Percentiles rank a stretch among this genome's conserved stretches.
These are phyloP conservation scores for Forficula auricularia DNA, from an alignment of 1,140 invertebrate species.

Conservation along the genomic window DNA sequence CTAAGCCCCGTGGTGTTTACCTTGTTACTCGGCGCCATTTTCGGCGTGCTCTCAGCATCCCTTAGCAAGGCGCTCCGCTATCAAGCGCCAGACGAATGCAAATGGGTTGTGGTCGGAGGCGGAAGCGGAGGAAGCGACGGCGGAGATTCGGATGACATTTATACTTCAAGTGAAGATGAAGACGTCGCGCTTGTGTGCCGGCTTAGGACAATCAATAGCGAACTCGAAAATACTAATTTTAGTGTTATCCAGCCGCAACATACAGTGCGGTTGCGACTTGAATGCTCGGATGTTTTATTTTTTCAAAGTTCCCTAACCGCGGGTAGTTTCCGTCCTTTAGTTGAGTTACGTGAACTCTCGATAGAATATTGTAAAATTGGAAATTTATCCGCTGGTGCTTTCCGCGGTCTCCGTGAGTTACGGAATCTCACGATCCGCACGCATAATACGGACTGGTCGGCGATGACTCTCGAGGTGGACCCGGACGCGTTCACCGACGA, in stretches of 20 bases:
- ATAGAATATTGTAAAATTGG: constrained; percentile 83
- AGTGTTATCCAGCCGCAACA: constrained; percentile 74
- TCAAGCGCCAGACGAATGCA: constrained; percentile 69
- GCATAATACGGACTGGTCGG: constrained; percentile 74
- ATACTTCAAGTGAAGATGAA: constrained; percentile 28
- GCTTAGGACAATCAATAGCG: constrained; percentile 69
- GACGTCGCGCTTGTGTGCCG: constrained; percentile 58
- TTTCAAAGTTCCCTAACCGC: constrained; percentile 71
- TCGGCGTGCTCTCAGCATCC: constrained; percentile 46
- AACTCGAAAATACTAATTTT: constrained; percentile 76
- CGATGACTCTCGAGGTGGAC: constrained; percentile 62
- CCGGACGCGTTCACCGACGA: constrained; percentile 55
- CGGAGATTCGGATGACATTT: constrained; percentile 23
- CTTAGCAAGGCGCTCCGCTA: constrained; percentile 50
- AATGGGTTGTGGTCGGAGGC: constrained; percentile 50
- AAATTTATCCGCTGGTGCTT: constrained; percentile 67
- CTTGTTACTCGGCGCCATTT: constrained; percentile 41
- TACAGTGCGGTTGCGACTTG: constrained; percentile 57
- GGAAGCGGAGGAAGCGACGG: constrained; percentile 1
- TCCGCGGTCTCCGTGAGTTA: constrained; percentile 59
- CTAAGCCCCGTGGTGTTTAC: constrained; percentile 26
- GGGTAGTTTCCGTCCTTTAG: constrained; percentile 63
- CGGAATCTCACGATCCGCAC: constrained; percentile 70
- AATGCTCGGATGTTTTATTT: constrained; percentile 68
- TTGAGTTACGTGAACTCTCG: constrained; percentile 62